phyloP scores from a whole-genome alignment of 2,113 vertebrate species.

The Heterotilapia buettikoferi region DNA sequence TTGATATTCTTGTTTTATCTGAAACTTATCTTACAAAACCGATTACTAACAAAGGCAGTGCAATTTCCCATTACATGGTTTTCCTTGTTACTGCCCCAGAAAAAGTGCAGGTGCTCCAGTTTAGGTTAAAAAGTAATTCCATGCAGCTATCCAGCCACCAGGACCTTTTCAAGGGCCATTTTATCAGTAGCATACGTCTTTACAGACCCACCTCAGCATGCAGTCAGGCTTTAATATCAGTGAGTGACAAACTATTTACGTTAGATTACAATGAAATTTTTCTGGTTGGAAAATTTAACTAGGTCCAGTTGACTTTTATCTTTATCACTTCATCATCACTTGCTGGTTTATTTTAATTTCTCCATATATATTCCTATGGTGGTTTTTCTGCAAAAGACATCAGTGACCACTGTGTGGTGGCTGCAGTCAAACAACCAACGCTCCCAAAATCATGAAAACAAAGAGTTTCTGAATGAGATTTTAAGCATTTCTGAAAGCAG shows the following conservation, averaged over 20 bases:
- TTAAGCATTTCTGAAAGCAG: not conserved
- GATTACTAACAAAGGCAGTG: not conserved
- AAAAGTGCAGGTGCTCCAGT: not conserved
- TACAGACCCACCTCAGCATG: not conserved
- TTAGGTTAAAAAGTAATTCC: not conserved
- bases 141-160: not conserved
- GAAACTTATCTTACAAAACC: not conserved
- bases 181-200: not conserved
- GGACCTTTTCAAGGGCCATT: not conserved
- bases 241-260: not conserved
- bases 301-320: not conserved
- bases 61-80: not conserved
- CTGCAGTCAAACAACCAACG: not conserved
- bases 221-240: not conserved
- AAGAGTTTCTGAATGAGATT: not conserved
- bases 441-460: not conserved
- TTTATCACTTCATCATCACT: not conserved
- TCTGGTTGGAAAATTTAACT: not conserved
- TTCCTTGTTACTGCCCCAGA: not conserved
- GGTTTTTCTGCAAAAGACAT: not conserved
- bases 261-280: not conserved
- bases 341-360: not conserved
- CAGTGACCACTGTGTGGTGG: not conserved
- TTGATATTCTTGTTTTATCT: not conserved
- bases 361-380: not conserved